A percentile compares a stretch with the other conserved stretches of the same genome.
Conservation (phyloP, 2,888 invertebrate species). For the Tryphoninae sp. region DNA sequence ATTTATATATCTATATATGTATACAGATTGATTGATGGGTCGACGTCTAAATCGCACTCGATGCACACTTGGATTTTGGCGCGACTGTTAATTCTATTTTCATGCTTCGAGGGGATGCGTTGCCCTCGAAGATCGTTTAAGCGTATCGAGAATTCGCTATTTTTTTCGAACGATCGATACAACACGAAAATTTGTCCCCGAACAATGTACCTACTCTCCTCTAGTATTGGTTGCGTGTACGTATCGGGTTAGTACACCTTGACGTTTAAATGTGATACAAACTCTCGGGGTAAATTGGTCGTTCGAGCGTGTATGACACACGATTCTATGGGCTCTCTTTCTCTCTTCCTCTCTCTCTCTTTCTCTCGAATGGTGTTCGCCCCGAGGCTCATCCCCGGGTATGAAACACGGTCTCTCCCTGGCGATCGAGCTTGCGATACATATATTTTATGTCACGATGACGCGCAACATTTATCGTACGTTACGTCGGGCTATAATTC, state of each 20-base stretch:
- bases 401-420: not conserved
- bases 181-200: too few species aligned
- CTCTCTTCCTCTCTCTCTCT: constrained; percentile 38
- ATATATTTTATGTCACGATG: constrained; percentile 2
- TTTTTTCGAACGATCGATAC: too few species aligned
- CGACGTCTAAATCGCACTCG: too few species aligned
- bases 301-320: constrained; percentile 28
- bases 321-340: constrained; percentile 46
- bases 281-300: constrained; percentile 38
- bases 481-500: constrained; percentile 34
- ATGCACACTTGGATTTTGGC: too few species aligned
- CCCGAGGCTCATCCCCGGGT: not conserved
- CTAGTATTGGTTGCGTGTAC: too few species aligned
- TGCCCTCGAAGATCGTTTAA: too few species aligned
- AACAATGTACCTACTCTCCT: too few species aligned
- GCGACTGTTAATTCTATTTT: too few species aligned
- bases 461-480: not conserved
- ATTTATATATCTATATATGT: not conserved
- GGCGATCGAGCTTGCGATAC: not conserved
- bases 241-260: not conserved
- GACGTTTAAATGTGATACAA: not conserved
- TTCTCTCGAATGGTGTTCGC: not conserved
- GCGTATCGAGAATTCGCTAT: too few species aligned
- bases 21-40: not conserved
- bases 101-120: too few species aligned